phyloP scores from a whole-genome alignment of 2,888 invertebrate species.

The Dendrolimus houi region DNA sequence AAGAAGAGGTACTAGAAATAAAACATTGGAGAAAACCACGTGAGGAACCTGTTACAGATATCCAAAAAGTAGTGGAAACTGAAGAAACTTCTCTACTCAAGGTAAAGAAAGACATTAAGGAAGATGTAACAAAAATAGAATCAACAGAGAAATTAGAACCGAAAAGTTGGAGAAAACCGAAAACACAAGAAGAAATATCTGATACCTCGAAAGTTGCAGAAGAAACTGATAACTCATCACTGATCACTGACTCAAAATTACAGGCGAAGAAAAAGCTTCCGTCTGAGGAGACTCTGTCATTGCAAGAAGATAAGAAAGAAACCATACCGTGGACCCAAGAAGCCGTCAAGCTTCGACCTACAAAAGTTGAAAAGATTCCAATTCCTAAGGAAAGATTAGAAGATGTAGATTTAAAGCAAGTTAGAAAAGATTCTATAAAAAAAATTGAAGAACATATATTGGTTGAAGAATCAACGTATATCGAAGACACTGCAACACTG shows the following conservation, averaged over 20 bases:
- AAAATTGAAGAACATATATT: slow-evolving; percentile 46
- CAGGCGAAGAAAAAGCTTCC: slow-evolving; percentile 18
- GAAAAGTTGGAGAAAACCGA: slow-evolving; percentile 14
- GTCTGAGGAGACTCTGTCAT: slow-evolving; percentile 19
- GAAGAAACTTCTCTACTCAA: slow-evolving; percentile 17
- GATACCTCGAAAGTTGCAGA: slow-evolving; percentile 8
- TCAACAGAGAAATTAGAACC: slow-evolving; percentile 9
- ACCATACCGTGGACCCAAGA: slow-evolving; percentile 78
- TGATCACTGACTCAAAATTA: slow-evolving; percentile 8
- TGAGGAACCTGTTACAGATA: slow-evolving; percentile 6
- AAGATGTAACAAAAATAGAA: slow-evolving; percentile 20
- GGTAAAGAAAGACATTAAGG: slow-evolving; percentile 12
- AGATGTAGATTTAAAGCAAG: slow-evolving; percentile 51
- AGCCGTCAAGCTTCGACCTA: slow-evolving; percentile 76
- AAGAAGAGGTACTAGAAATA: slow-evolving; percentile 23
- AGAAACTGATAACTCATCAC: slow-evolving; percentile 13
- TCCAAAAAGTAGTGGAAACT: slow-evolving; percentile 13
- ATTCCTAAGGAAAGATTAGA: slow-evolving; percentile 74
- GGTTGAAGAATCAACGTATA: slow-evolving; percentile 73
- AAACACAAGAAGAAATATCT: slow-evolving; percentile 9
- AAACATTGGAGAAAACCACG: slow-evolving; percentile 40
- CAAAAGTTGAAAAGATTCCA: slow-evolving; percentile 73
- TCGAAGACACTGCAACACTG: slow-evolving; percentile 75
- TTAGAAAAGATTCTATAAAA: slow-evolving; percentile 51
- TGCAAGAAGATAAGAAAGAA: slow-evolving; percentile 37